Base-by-base conservation (phyloP, 2,888 invertebrate species). In the Synergus itoensis region DNA sequence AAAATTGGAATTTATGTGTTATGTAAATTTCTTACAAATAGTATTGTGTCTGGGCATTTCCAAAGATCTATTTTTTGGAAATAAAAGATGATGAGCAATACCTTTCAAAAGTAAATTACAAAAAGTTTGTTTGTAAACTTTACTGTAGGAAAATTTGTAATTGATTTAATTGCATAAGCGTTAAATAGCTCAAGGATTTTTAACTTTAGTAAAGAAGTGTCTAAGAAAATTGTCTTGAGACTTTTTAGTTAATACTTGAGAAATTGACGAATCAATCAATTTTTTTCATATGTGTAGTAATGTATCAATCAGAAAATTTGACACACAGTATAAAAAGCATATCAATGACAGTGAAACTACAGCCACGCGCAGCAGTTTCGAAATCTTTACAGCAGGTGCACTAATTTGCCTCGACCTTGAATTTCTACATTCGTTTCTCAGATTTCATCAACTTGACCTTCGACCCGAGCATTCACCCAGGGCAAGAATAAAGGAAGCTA, bases 401-500 rank as follows among this genome's bases (percentile, higher is more conserved):
- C 60, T 11, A 60, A 60, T 60, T 60, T 60, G 21, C n/a, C 18
- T 21, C 60, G 21, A 57, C 21, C 21, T 60, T 60, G 60, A 60
- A 60, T 60, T 60, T 60, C 21, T 21, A 60, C 60, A 3, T 60
- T 12, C 21, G 60, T 60, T 60, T 60, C 21, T 21, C 21, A 60
- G 60, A 21, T 60, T 60, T 60, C 18, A 60, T 60, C 12, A 84
- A 85, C 85, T 84, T 86, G 85, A 85, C 85, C 85, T 86, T 84
- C 84, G 82, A 86, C 82, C 85, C 84, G 86, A 80, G 77, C 86
- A 76, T 86, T 86, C 85, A 86, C 83, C 84, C 77, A 75, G 36
- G 62, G 73, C 82, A 86, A 86, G 86, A 82, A 84, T 86, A 83
- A 80, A 81, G 81, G 83, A 84, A 83, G 82, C 76, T 77, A 65